A percentile compares a stretch with the other conserved stretches of the same genome.
Evolutionary conservation across 1,140 invertebrate genomes (phyloP).

Genomic region (Bombus ignitus): DNA sequence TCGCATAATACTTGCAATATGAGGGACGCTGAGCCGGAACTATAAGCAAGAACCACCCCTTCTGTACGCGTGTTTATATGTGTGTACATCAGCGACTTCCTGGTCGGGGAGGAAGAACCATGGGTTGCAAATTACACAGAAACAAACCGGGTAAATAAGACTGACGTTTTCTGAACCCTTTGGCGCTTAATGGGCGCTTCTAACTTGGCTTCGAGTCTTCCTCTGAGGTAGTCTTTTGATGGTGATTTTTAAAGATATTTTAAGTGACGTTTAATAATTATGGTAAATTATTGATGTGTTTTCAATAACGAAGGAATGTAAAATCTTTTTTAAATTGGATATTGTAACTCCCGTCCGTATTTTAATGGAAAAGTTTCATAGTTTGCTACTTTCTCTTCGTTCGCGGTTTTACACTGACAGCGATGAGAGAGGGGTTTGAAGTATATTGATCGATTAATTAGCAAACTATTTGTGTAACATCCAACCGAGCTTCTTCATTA

Average conservation of each 20-base stretch:
- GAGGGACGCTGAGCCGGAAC: conserved; percentile 53
- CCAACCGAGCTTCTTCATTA: no score
- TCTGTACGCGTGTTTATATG: neutral
- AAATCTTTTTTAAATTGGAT: neutral
- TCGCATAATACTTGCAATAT: conserved; percentile 42
- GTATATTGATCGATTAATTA: no score
- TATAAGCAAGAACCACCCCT: neutral
- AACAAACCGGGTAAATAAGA: neutral
- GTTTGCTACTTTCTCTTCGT: no score
- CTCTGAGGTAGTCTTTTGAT: neutral
- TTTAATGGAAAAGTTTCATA: no score
- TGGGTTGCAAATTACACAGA: conserved; percentile 12
- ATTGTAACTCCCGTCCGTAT: neutral
- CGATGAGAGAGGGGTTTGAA: no score
- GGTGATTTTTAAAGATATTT: neutral
- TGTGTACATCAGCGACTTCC: neutral
- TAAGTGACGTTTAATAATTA: neutral
- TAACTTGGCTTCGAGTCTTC: neutral
- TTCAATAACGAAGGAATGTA: neutral
- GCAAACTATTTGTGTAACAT: no score
- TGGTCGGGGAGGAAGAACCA: neutral
- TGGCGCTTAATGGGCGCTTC: no score
- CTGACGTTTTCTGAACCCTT: no score
- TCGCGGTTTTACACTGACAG: no score
- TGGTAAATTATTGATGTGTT: neutral